Conservation (phyloP, 35 echinoderm and acorn worm genomes). For the Patiria miniata region DNA sequence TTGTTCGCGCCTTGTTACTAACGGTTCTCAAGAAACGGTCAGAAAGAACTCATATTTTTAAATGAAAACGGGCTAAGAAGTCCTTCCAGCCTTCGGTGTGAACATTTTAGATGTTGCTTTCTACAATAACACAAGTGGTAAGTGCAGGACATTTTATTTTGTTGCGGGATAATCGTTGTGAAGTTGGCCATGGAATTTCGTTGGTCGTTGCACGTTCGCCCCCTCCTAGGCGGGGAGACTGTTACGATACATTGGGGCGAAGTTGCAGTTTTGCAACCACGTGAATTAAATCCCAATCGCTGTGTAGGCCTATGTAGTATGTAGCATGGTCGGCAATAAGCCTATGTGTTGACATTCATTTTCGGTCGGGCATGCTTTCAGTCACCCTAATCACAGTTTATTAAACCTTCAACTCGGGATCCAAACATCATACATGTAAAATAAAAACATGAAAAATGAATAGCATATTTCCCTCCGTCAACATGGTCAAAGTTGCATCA, state of each 20-base stretch:
- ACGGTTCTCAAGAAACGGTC: not conserved
- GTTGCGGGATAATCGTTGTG: not conserved
- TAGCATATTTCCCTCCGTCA: too few relatives aligned
- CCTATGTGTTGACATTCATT: too few relatives aligned
- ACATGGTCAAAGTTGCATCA: too few relatives aligned
- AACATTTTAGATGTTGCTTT: not conserved
- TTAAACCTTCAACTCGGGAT: too few relatives aligned
- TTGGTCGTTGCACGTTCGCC: not conserved
- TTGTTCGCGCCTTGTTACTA: not conserved
- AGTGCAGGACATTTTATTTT: not conserved
- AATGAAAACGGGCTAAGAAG: not conserved
- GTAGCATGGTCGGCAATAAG: not conserved
- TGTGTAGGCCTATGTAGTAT: too few relatives aligned
- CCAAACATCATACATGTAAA: too few relatives aligned
- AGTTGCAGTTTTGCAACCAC: not conserved
- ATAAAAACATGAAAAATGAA: too few relatives aligned
- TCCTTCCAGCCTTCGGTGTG: not conserved
- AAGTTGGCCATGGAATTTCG: not conserved
- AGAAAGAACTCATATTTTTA: not conserved
- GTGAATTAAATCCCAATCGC: not conserved
- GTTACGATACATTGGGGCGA: not conserved
- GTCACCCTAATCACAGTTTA: too few relatives aligned
- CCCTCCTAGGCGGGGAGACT: not conserved
- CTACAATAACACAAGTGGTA: not conserved
- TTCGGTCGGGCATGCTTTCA: too few relatives aligned